phyloP scores from a whole-genome alignment of 2,113 vertebrate genomes.

The Epinephelus lanceolatus region DNA sequence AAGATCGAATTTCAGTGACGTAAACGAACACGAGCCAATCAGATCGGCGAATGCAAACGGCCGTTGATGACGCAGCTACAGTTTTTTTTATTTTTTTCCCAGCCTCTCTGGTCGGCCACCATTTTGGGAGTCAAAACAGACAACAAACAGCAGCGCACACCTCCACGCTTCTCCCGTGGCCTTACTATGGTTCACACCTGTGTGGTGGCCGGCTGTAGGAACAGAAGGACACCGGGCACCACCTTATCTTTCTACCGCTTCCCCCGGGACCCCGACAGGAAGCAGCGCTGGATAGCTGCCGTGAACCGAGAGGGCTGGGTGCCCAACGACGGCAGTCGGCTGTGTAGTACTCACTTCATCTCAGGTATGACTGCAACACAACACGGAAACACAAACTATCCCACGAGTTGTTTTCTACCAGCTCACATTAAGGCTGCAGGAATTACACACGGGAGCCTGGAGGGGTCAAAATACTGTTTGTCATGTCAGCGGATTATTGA shows the following conservation, averaged over 20 bases:
- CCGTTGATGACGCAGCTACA: conserved; percentile 17
- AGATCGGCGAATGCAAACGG: conserved; percentile 2
- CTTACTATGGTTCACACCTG: conserved; percentile 86
- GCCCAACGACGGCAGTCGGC: conserved; percentile 84
- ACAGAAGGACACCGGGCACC: conserved; percentile 82
- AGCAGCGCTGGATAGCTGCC: conserved; percentile 84
- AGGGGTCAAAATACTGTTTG: too few relatives aligned
- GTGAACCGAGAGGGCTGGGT: conserved; percentile 85
- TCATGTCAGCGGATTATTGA: too few relatives aligned
- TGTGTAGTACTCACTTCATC: conserved; percentile 85
- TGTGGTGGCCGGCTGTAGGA: conserved; percentile 84
- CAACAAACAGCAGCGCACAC: conserved; percentile 22
- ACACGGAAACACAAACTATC: background rate
- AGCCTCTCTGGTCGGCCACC: conserved; percentile 58
- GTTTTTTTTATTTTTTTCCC: background rate
- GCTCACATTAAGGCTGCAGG: background rate
- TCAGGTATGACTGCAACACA: conserved; percentile 69
- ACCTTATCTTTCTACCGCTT: conserved; percentile 84
- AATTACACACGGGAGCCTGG: too few relatives aligned
- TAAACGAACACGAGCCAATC: conserved; percentile 55
- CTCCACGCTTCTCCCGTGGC: conserved; percentile 50
- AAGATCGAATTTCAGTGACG: conserved; percentile 53
- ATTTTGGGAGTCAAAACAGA: conserved; percentile 86
- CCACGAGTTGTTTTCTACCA: too few relatives aligned
- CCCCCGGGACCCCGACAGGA: conserved; percentile 83